Evolutionary conservation across 2,888 invertebrate genomes (phyloP), one percentile per base, ranked within the genome.

Genomic region (Cosmopolites sordidus): DNA sequence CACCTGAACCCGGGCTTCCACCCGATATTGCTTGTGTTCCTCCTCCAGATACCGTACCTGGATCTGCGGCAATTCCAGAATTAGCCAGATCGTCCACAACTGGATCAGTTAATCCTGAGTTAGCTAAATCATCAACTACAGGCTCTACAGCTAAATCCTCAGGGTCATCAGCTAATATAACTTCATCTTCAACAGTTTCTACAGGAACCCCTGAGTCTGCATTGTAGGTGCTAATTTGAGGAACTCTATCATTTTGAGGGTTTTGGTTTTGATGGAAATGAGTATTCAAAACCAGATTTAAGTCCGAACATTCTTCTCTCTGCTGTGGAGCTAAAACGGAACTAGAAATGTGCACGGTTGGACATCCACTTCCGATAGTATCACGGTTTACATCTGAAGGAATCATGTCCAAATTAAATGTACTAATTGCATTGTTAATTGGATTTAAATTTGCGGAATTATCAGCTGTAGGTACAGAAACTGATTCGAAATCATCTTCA

Each of bases 201-300:
- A 53, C 61, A 17, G 58, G 59, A 29, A 39, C 53, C 1, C 37
- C 51, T 5, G 4, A 5, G 11, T 14, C 49, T 11, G 38, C 50
- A 39, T 64, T 65, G 22, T 68, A 66, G 4, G 68, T 69, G 43
- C 60, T 59, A 16, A 64, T 46, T 12, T 43, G 43, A 16, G 65
- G 62, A 41, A 66, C 62, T 14, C 73, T 69, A 14, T 62, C 65
- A 15, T 51, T 70, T n/a, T 58, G 58, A 1, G 40, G 57, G 17
- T 15, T 16, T 16, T 58, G 49, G 44, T 69, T 68, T 60, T 82
- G 84, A 37, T 83, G 75, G 1, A 84, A 77, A 63, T 86, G 83
- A 0, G 85, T 84, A 59, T 86, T 86, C 1, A 86, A 81, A 12
- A 84, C 81, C 51, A 86, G 81, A 65, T 83, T 85, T 54, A 86